Evolutionary conservation across 2,797 vertebrate genomes (phyloP).

Genomic region (Eptatretus atami): DNA sequence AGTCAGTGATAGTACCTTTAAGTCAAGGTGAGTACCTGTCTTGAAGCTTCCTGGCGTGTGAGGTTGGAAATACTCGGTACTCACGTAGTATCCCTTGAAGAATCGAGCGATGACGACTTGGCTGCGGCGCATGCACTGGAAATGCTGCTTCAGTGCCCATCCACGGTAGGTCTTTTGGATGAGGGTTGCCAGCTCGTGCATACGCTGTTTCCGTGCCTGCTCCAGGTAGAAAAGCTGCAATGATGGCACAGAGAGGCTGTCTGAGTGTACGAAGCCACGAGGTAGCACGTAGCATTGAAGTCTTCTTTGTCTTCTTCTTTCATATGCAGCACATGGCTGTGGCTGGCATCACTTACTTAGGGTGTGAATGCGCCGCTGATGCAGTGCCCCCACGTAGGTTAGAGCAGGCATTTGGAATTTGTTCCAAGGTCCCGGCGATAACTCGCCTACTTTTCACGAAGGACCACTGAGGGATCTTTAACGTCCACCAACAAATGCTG

Average conservation of each 20-base stretch:
- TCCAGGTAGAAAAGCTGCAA: constrained; percentile 24
- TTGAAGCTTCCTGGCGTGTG: background rate
- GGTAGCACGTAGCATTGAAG: too few species aligned
- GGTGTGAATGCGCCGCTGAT: too few species aligned
- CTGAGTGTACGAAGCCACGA: too few species aligned
- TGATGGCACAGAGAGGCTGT: background rate
- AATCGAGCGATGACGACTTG: constrained; percentile 24
- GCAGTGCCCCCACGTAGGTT: too few species aligned
- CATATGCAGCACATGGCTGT: too few species aligned
- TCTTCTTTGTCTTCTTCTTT: too few species aligned
- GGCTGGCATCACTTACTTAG: too few species aligned
- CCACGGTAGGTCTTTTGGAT: constrained; percentile 21
- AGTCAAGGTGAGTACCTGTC: background rate
- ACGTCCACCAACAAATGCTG: too few species aligned
- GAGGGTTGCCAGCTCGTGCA: constrained; percentile 15
- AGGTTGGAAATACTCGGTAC: background rate
- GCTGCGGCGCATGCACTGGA: constrained; percentile 22
- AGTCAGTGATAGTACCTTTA: background rate
- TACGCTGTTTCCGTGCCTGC: constrained; percentile 12
- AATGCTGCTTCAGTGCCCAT: constrained; percentile 17
- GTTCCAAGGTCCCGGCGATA: too few species aligned
- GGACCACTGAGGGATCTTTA: too few species aligned
- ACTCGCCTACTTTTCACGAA: too few species aligned
- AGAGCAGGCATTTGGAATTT: too few species aligned
- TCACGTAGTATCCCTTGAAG: constrained; percentile 20